Conservation (phyloP, 2,888 invertebrate genomes). For the Herminia tarsipennalis region DNA sequence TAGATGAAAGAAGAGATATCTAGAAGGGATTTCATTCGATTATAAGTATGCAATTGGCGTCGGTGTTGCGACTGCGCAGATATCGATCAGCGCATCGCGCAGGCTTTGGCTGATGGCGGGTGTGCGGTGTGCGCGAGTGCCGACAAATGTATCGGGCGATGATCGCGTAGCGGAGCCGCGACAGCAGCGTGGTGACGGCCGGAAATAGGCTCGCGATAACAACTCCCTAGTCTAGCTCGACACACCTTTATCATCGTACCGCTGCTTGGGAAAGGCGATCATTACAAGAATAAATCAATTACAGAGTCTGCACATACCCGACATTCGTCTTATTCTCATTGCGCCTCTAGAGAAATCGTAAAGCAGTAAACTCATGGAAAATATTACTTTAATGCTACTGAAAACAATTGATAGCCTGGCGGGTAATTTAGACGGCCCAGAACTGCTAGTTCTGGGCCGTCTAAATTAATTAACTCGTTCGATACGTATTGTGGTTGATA, state of each 20-base stretch:
- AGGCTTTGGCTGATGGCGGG: conserved; percentile 56
- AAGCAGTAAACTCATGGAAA: conserved; percentile 51
- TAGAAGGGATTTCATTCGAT: conserved; percentile 69
- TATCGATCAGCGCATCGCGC: conserved; percentile 68
- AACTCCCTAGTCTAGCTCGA: conserved; percentile 75
- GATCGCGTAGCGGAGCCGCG: conserved; percentile 72
- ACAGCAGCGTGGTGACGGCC: conserved; percentile 77
- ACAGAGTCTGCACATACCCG: conserved; percentile 53
- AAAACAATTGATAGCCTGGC: conserved; percentile 46
- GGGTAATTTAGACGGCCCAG: too few relatives aligned
- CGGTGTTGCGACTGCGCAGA: conserved; percentile 63
- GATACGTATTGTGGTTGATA: conserved; percentile 57
- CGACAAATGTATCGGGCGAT: conserved; percentile 83
- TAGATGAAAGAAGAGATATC: conserved; percentile 44
- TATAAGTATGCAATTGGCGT: conserved; percentile 75
- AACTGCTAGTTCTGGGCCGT: conserved; percentile 39
- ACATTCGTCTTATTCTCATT: conserved; percentile 53
- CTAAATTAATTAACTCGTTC: conserved; percentile 57
- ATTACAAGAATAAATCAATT: conserved; percentile 81
- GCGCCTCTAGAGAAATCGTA: conserved; percentile 54
- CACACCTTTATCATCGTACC: conserved; percentile 74
- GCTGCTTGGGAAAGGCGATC: conserved; percentile 78
- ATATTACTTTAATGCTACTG: conserved; percentile 46
- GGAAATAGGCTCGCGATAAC: conserved; percentile 83
- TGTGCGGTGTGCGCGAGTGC: conserved; percentile 49